phyloP scores from a whole-genome alignment of 2,113 vertebrate species.

The Polypterus bichir region DNA sequence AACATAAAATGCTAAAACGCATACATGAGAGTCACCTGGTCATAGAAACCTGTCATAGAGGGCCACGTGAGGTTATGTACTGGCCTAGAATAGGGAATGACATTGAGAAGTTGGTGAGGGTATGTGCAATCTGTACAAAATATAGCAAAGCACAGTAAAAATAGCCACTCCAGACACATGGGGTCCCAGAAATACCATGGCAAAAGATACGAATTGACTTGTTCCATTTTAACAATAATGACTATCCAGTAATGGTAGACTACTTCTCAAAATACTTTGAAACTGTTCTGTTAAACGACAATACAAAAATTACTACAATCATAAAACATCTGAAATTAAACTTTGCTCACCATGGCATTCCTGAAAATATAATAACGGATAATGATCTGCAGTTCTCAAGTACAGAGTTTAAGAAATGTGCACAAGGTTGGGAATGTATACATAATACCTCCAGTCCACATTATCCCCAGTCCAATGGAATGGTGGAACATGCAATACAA shows the following conservation, averaged over 20 bases:
- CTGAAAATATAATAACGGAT: slow-evolving; percentile 13
- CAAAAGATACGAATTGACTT: slow-evolving; percentile 12
- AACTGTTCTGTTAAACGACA: slow-evolving; percentile 8
- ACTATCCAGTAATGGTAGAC: slow-evolving; percentile 12
- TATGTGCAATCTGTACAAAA: slow-evolving; percentile 6
- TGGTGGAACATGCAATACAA: slow-evolving; percentile 10
- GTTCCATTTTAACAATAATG: slow-evolving; percentile 9
- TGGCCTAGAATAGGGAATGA: slow-evolving; percentile 10
- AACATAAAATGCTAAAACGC: too few relatives aligned
- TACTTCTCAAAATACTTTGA: slow-evolving; percentile 11
- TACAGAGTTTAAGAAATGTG: slow-evolving; percentile 5
- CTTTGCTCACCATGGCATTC: slow-evolving; percentile 11
- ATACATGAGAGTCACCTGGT: too few relatives aligned
- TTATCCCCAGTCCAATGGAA: slow-evolving; percentile 10
- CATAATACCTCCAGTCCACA: slow-evolving; percentile 6
- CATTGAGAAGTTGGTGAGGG: slow-evolving; percentile 9
- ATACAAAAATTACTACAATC: slow-evolving; percentile 13
- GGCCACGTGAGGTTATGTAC: slow-evolving; percentile 8
- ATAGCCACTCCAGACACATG: slow-evolving; percentile 10
- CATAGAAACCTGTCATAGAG: too few relatives aligned
- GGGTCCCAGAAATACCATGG: slow-evolving; percentile 14
- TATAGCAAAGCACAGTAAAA: slow-evolving; percentile 6
- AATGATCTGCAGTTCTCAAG: slow-evolving; percentile 7
- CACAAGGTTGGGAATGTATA: slow-evolving; percentile 6
- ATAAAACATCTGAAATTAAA: slow-evolving; percentile 12